Conservation (phyloP, 2,113 vertebrate genomes). For the Anoplopoma fimbria region DNA sequence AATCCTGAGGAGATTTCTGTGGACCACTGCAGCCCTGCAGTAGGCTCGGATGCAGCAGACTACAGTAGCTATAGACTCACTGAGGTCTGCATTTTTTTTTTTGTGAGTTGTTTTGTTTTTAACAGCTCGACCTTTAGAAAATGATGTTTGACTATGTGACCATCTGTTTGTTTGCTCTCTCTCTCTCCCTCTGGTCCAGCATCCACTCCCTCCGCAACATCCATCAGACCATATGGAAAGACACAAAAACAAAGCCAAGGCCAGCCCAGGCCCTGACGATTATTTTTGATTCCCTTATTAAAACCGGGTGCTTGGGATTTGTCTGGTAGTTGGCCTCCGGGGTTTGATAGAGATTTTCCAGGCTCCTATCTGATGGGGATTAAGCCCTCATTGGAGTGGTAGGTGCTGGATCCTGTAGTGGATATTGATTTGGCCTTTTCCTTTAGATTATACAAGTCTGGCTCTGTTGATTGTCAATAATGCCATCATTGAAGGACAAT, state of each 20-base stretch:
- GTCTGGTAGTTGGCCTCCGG: constrained; percentile 44
- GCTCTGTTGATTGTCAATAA: constrained; percentile 61
- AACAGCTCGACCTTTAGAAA: constrained; percentile 55
- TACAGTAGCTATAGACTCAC: constrained; percentile 24
- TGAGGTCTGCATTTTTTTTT: constrained; percentile 14
- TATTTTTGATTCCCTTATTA: constrained; percentile 64
- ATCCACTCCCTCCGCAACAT: constrained; percentile 6
- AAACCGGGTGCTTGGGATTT: constrained; percentile 52
- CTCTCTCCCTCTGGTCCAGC: constrained; percentile 8
- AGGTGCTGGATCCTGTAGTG: constrained; percentile 46
- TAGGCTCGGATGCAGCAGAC: constrained; percentile 17
- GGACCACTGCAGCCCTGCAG: constrained; percentile 42
- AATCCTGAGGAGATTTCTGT: constrained; percentile 64
- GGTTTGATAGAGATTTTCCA: constrained; percentile 50
- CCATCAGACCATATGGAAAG: constrained; percentile 34
- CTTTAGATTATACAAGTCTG: constrained; percentile 66
- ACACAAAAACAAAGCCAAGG: constrained; percentile 41
- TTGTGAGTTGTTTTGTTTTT: constrained; percentile 45
- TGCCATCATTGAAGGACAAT: constrained; percentile 52
- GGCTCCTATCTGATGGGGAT: constrained; percentile 46
- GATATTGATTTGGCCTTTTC: constrained; percentile 72
- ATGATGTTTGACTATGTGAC: constrained; percentile 48
- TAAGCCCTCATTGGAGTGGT: constrained; percentile 55
- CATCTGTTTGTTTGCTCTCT: constrained; percentile 54
- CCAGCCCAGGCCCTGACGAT: constrained; percentile 21